Percentiles rank a stretch among this genome's conserved stretches.
These are phyloP conservation scores for Rhabdomys dilectus DNA, from an alignment of 2,113 vertebrate genomes.

Conservation along the genomic window DNA sequence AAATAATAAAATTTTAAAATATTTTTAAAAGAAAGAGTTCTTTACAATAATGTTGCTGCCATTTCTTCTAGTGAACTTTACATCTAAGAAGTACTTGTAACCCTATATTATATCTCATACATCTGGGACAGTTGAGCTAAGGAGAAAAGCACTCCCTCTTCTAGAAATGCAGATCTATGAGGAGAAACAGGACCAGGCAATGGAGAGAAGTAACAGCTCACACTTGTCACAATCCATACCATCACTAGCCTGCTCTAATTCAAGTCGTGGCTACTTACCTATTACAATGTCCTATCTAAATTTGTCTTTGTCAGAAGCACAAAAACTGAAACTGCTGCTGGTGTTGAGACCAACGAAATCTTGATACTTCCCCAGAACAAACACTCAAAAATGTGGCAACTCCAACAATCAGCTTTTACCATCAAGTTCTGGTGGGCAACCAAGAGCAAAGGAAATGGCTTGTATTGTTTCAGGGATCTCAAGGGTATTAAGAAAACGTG, in stretches of 20 bases:
- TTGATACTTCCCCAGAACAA: background rate
- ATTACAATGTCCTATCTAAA: background rate
- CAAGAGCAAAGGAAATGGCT: background rate
- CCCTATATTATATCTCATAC: background rate
- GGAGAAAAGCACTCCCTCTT: background rate
- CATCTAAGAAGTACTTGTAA: background rate
- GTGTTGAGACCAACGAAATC: background rate
- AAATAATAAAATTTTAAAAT: background rate
- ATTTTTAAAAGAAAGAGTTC: background rate
- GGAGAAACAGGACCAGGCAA: background rate
- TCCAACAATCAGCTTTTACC: background rate
- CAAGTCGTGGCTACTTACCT: background rate
- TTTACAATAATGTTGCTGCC: background rate
- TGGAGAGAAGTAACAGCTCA: background rate
- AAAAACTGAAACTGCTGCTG: background rate
- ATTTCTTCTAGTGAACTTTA: background rate
- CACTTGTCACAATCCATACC: background rate
- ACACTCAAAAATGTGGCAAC: background rate
- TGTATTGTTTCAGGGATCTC: background rate
- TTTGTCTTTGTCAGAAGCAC: background rate
- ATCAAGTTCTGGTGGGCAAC: background rate
- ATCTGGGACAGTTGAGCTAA: background rate
- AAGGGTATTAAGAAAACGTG: no score
- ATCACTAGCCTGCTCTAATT: background rate
- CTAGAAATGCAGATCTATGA: background rate